phyloP scores from a whole-genome alignment of 2,797 vertebrate genomes.

The Hapalemur alaotrensis region DNA sequence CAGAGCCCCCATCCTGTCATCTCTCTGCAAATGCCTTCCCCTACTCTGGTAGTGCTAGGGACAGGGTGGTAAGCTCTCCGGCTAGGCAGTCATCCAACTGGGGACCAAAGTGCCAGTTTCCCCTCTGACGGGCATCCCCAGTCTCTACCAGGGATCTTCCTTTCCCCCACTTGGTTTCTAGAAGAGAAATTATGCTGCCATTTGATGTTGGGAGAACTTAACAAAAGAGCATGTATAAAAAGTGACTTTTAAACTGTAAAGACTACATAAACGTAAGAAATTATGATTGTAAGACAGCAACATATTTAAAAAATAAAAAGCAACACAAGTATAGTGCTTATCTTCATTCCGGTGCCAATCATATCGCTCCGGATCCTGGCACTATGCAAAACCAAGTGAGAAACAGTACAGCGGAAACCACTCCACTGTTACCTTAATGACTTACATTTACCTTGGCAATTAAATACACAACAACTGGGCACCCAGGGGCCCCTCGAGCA shows the following conservation, averaged over 20 bases:
- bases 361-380: background rate
- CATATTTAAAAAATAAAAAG: background rate
- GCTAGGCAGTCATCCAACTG: background rate
- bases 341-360: constrained; percentile 32
- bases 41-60: background rate
- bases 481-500: background rate
- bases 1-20: fast-evolving
- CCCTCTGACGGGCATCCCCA: background rate
- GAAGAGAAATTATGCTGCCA: background rate
- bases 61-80: background rate
- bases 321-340: background rate
- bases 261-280: background rate
- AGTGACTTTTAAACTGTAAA: constrained; percentile 22
- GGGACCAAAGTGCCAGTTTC: background rate
- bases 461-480: constrained; percentile 22
- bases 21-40: background rate
- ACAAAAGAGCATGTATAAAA: background rate
- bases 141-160: background rate
- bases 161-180: background rate
- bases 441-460: constrained; percentile 54
- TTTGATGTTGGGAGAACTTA: background rate
- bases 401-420: constrained; percentile 28
- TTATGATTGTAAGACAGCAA: background rate
- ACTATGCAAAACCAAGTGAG: background rate
- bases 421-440: constrained; percentile 30